Evolutionary conservation across 2,113 vertebrate species (phyloP), one percentile per base, ranked within the genome.

Genomic region (Syrrhaptes paradoxus): DNA sequence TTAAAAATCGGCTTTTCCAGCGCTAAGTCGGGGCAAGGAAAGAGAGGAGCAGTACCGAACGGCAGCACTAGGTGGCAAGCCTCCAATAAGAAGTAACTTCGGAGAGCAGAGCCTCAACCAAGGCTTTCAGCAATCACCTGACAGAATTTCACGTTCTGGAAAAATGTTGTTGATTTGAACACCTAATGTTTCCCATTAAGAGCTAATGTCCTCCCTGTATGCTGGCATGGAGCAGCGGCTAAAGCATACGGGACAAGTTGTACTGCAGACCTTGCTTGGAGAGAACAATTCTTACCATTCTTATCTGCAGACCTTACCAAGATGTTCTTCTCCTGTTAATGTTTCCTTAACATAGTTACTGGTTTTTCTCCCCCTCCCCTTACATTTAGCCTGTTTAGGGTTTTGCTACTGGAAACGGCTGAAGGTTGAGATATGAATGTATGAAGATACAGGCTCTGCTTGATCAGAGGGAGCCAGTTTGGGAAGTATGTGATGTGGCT

Each of bases 41-140:
- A 25, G 63, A 3, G 31, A 26, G 5, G 32, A 66, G 91, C 92
- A 94, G 34, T 96, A 51, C 95, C 62, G 45, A 1, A 11, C 1
- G 7, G 3, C 11, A 91, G 90, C 96, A 87, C 93, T 96, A 97
- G 96, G 95, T 96, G 96, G 97, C 95, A 85, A 63, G 88, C 87
- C 34, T 62, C 93, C 89, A 94, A 94, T 91, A 80, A 91, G 81
- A 77, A 87, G 80, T 28, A 4, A 29, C 19, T 28, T 34, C 7
- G 36, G 82, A 32, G 55, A 82, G 67, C 9, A 7, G 38, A 24
- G 72, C 51, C 28, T 45, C n/a, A 26, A 4, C 9, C 62, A 6
- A 48, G 46, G 48, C 77, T 87, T 34, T 65, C 72, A 13, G 85
- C 82, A 41, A 43, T 63, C 83, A 84, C 24, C 94, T 85, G 83